phyloP scores from a whole-genome alignment of 2,113 vertebrate species.

The Monopterus albus region DNA sequence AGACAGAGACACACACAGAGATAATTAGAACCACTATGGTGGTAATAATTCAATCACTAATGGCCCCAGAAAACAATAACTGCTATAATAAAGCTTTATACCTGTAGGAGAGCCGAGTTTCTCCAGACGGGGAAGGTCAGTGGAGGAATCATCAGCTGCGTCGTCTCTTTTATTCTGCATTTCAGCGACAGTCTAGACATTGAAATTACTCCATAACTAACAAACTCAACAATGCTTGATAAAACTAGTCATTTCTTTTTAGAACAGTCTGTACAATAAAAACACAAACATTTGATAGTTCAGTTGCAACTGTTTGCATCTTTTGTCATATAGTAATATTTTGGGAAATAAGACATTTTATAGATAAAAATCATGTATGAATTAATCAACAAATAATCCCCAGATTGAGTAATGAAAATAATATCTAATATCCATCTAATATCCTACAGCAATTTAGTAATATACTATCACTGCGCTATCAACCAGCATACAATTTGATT shows the following conservation, averaged over 20 bases:
- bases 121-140: conserved; percentile 71
- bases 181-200: conserved; percentile 35
- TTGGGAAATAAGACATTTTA: no score
- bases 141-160: conserved; percentile 24
- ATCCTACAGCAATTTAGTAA: no score
- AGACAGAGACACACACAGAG: conserved; percentile 51
- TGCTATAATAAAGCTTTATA: conserved; percentile 36
- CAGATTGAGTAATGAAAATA: no score
- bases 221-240: background rate
- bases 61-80: conserved; percentile 48
- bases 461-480: no score
- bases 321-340: no score
- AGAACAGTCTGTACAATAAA: background rate
- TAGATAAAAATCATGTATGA: no score
- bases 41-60: conserved; percentile 60
- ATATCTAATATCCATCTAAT: no score
- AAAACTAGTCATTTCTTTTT: background rate
- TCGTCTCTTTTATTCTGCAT: conserved; percentile 64
- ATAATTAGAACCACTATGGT: conserved; percentile 49
- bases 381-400: no score
- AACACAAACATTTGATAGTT: no score
- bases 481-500: no score
- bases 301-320: no score
- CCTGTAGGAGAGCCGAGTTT: conserved; percentile 69
- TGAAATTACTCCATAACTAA: conserved; percentile 22